Base-by-base conservation (phyloP, 2,797 vertebrate species). In the Rhabdophis nuchalis region DNA sequence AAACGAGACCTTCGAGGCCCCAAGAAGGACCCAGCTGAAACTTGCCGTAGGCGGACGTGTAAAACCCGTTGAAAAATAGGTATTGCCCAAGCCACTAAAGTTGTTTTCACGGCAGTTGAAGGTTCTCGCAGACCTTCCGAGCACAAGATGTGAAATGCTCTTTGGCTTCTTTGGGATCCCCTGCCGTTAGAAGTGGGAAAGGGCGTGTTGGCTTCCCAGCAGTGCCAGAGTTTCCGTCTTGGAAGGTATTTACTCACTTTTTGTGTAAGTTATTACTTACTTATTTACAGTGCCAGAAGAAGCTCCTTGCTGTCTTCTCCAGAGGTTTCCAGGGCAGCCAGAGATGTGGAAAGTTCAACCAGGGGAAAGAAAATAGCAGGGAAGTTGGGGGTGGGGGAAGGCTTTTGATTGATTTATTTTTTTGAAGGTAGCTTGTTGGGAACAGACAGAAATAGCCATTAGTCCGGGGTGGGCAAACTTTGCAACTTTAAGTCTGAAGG, bases 381-480 rank as follows among this genome's bases (percentile, higher is more conserved):
- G 57, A 57, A 41, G 82, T n/a, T n/a, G n/a, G n/a, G n/a, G n/a
- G n/a, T n/a, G n/a, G n/a, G n/a, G n/a, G n/a, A n/a, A n/a, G n/a
- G n/a, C n/a, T n/a, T n/a, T n/a, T n/a, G n/a, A n/a, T n/a, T n/a
- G n/a, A n/a, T n/a, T n/a, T 93, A 5, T 56, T 68, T 54, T 57
- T 1, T 87, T 89, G 46, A 91, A 95, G 94, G 91, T 88, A 95
- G 29, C 85, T 93, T 27, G 32, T 36, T 93, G 94, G 92, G 93
- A 95, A 94, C 36, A 90, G 94, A 92, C 94, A 92, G 94, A 89
- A 95, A 87, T 5, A 25, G 85, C 41, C 64, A 88, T 96, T 88
- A 96, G 95, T 94, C 93, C n/a, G n/a, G n/a, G n/a, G n/a, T n/a
- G n/a, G n/a, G n/a, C n/a, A n/a, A n/a, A n/a, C n/a, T n/a, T n/a